Conservation (phyloP, 2,888 invertebrate species). For the Melipona beecheii region DNA sequence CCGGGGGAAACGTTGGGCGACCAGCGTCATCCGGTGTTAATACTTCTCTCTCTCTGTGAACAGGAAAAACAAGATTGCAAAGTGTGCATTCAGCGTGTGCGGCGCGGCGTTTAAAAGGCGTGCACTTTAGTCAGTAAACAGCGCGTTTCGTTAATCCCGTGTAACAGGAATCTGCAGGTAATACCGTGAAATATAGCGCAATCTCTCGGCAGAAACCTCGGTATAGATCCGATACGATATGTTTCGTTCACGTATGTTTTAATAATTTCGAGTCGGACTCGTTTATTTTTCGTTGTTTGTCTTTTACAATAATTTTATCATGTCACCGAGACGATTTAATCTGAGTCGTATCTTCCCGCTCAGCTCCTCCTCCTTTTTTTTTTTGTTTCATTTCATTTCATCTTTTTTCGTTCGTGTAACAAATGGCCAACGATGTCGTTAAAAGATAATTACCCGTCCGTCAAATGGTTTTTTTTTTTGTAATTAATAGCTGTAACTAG, state of each 20-base stretch:
- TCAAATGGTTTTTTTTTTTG: background rate
- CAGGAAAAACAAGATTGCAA: constrained; percentile 37
- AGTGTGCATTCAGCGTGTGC: constrained; percentile 21
- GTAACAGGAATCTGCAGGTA: constrained; percentile 5
- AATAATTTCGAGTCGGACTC: background rate
- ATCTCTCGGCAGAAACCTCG: background rate
- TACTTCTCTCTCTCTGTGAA: constrained; percentile 26
- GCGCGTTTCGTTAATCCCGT: constrained; percentile 13
- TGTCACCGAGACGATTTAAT: background rate
- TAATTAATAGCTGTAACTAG: constrained; percentile 5
- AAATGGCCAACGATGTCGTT: constrained; percentile 20
- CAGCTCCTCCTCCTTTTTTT: background rate
- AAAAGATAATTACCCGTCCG: constrained; percentile 30
- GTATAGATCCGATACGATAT: no score
- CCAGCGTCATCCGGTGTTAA: constrained; percentile 40
- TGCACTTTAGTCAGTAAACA: constrained; percentile 13
- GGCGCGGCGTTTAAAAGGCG: constrained; percentile 17
- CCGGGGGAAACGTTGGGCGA: constrained; percentile 13
- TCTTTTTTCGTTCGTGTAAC: background rate
- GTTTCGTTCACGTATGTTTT: background rate
- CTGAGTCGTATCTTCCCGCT: background rate
- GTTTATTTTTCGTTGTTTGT: background rate
- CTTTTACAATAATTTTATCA: background rate
- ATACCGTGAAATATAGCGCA: background rate
- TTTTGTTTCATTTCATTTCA: background rate